phyloP scores from a whole-genome alignment of 2,113 vertebrate genomes.

The Sylvilagus bachmani region DNA sequence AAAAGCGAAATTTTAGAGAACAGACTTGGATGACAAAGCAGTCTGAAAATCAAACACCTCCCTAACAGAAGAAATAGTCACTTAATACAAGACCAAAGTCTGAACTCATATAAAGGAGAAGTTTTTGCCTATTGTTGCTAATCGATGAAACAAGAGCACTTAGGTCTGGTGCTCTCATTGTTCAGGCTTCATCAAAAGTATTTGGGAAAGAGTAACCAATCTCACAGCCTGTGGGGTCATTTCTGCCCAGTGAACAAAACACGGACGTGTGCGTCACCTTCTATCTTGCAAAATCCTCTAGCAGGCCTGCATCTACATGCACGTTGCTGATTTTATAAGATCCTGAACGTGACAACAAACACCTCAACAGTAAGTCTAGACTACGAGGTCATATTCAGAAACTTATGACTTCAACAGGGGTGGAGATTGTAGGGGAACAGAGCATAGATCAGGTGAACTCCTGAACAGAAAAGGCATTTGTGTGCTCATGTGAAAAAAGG shows the following conservation, averaged over 20 bases:
- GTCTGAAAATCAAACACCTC: constrained; percentile 33
- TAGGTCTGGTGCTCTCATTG: constrained; percentile 10
- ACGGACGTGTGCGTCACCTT: constrained; percentile 67
- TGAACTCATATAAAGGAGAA: constrained; percentile 39
- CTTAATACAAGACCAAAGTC: constrained; percentile 14
- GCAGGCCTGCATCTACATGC: constrained; percentile 77
- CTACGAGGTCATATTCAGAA: constrained; percentile 72
- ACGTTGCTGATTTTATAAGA: constrained; percentile 68
- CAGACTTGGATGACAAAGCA: background rate
- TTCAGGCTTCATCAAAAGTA: constrained; percentile 58
- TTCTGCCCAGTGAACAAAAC: constrained; percentile 68
- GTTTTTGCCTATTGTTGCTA: background rate
- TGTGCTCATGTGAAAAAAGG: constrained; percentile 56
- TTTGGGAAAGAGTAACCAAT: constrained; percentile 63
- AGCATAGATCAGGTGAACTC: constrained; percentile 52
- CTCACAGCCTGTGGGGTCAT: constrained; percentile 72
- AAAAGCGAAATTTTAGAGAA: constrained; percentile 47
- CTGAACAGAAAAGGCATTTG: constrained; percentile 57
- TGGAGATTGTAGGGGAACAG: constrained; percentile 66
- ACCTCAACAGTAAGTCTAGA: constrained; percentile 77
- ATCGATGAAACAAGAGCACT: constrained; percentile 58
- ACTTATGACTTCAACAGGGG: constrained; percentile 77
- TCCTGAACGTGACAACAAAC: constrained; percentile 80
- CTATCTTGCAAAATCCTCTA: constrained; percentile 76
- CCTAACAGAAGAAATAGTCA: constrained; percentile 37